Percentiles rank a stretch among this genome's conserved stretches.
phyloP scores from a whole-genome alignment of 2,797 vertebrate genomes.

The Selene dorsalis region DNA sequence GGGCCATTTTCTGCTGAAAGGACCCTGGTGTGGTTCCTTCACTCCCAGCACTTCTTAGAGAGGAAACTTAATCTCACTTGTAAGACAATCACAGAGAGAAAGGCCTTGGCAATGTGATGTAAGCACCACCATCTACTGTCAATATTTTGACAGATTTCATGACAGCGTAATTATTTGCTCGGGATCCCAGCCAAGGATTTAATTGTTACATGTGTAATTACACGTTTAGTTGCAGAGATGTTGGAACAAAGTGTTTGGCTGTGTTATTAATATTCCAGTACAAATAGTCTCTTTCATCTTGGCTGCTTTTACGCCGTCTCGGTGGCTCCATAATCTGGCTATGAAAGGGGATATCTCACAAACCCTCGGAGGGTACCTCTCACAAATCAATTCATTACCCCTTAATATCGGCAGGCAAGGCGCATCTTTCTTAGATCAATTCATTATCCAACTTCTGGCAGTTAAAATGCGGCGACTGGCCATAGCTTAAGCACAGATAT shows the following conservation, averaged over 20 bases:
- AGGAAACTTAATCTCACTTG: conserved; percentile 79
- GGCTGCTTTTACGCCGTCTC: conserved; percentile 59
- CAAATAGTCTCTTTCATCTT: conserved; percentile 76
- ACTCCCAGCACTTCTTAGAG: conserved; percentile 56
- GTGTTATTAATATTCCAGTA: conserved; percentile 75
- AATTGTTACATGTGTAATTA: conserved; percentile 87
- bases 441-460: conserved; percentile 76
- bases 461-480: conserved; percentile 79
- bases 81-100: conserved; percentile 68
- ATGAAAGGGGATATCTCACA: conserved; percentile 76
- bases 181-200: conserved; percentile 79
- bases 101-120: conserved; percentile 64
- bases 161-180: conserved; percentile 82
- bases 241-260: conserved; percentile 71
- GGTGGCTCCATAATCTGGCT: conserved; percentile 70
- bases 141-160: conserved; percentile 86
- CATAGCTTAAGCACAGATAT: conserved; percentile 75
- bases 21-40: conserved; percentile 66
- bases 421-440: conserved; percentile 82
- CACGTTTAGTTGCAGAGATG: conserved; percentile 76
- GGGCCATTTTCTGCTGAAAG: conserved; percentile 70
- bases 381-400: conserved; percentile 84
- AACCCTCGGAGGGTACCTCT: conserved; percentile 73
- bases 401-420: conserved; percentile 72
- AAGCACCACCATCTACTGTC: conserved; percentile 71